A percentile compares a stretch with the other conserved stretches of the same genome.
Evolutionary conservation across 2,797 vertebrate species (phyloP).

Genomic region (Hemibagrus guttatus): DNA sequence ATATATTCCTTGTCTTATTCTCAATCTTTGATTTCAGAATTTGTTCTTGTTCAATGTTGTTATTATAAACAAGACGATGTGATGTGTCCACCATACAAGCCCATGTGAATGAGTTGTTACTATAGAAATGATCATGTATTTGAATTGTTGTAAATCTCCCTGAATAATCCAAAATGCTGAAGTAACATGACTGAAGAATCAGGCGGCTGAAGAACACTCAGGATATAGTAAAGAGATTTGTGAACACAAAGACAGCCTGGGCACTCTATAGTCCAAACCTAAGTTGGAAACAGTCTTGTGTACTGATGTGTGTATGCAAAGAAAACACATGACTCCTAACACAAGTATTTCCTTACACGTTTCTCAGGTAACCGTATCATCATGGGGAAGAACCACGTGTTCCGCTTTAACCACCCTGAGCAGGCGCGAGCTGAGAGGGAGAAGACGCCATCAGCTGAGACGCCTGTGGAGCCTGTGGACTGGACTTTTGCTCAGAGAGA

Average conservation of each 20-base stretch:
- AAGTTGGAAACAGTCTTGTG: too few species aligned
- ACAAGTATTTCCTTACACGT: neutral
- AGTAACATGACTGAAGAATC: too few species aligned
- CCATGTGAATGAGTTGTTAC: neutral
- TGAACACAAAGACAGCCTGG: too few species aligned
- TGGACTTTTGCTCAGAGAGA: slow-evolving; percentile 99
- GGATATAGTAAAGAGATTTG: too few species aligned
- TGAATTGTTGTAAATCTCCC: neutral
- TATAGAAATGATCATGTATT: neutral
- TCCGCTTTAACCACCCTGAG: slow-evolving; percentile 98
- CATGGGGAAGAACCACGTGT: slow-evolving; percentile 99
- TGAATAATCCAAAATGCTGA: too few species aligned
- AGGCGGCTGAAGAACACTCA: too few species aligned
- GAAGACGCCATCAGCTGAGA: slow-evolving; percentile 95
- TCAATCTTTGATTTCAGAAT: too few species aligned
- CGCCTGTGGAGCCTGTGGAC: slow-evolving; percentile 95
- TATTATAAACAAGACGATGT: neutral
- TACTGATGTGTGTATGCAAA: too few species aligned
- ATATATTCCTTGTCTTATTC: too few species aligned
- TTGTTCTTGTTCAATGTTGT: neutral
- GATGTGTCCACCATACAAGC: neutral
- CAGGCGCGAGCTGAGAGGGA: slow-evolving; percentile 96
- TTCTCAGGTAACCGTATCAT: slow-evolving; percentile 94
- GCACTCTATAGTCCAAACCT: too few species aligned
- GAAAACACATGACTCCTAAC: neutral